Conservation (phyloP, 2,888 invertebrate genomes). For the Plusia festucae region DNA sequence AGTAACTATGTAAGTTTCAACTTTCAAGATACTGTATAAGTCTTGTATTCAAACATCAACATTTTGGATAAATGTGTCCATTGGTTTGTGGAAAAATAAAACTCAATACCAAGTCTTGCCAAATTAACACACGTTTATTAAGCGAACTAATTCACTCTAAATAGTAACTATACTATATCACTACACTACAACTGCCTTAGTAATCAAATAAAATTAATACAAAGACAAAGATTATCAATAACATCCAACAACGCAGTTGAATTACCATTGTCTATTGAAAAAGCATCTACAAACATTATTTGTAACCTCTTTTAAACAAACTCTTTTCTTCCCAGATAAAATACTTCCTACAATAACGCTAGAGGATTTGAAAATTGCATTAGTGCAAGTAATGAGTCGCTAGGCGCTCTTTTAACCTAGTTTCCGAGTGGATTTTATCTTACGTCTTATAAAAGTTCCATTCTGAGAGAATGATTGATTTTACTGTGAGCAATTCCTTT, state of each 20-base stretch:
- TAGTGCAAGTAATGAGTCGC: constrained; percentile 14
- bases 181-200: not conserved
- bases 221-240: not conserved
- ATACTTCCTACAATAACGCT: constrained; percentile 10
- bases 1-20: too few species aligned
- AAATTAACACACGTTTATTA: too few species aligned
- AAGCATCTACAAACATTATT: not conserved
- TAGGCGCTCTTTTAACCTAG: constrained; percentile 33
- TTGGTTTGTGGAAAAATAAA: too few species aligned
- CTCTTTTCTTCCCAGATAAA: not conserved
- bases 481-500: constrained; percentile 2
- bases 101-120: too few species aligned
- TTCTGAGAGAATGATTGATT: constrained; percentile 35
- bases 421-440: constrained; percentile 33
- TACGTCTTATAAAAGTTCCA: constrained; percentile 21
- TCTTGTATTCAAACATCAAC: too few species aligned
- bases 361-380: constrained; percentile 35
- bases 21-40: too few species aligned
- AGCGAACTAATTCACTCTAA: too few species aligned
- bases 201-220: not conserved
- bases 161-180: too few species aligned
- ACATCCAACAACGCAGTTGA: not conserved
- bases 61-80: too few species aligned
- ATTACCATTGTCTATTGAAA: not conserved
- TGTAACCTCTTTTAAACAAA: not conserved